Percentiles rank a stretch among this genome's conserved stretches.
Evolutionary conservation across 2,888 invertebrate genomes (phyloP).

Genomic region (Amiota minor): DNA sequence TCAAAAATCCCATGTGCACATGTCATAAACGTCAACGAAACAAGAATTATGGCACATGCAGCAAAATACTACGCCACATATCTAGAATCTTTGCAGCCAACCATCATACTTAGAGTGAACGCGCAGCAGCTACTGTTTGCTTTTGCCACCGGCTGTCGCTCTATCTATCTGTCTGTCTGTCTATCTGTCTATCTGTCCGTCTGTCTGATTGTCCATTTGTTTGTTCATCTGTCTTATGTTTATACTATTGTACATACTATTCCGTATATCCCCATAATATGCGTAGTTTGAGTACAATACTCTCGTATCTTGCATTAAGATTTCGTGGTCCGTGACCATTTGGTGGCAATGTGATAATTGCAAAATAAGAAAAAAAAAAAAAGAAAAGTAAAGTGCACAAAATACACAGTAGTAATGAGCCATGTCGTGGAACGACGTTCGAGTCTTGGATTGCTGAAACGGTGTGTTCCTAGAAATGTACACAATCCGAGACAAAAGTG

Average conservation of each 20-base stretch:
- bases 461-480: conserved; percentile 36
- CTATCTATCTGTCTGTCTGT: no score
- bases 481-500: conserved; percentile 55
- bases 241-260: no score
- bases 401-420: conserved; percentile 50
- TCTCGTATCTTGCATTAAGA: conserved; percentile 50
- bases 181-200: no score
- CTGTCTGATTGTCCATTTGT: no score
- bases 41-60: conserved; percentile 61
- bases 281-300: neutral
- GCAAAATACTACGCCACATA: neutral
- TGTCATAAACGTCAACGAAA: conserved; percentile 69
- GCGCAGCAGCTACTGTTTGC: conserved; percentile 17
- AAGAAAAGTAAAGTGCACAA: neutral
- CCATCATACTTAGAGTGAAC: neutral
- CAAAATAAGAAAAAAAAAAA: conserved; percentile 31
- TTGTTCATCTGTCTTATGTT: no score
- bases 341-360: conserved; percentile 68
- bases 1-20: conserved; percentile 62
- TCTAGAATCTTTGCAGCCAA: conserved; percentile 2
- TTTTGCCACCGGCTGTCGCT: no score
- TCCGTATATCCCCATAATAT: no score
- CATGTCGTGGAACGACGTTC: conserved; percentile 33
- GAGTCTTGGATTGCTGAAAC: neutral
- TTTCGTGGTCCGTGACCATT: conserved; percentile 71